A percentile compares a stretch with the other conserved stretches of the same genome.
Evolutionary conservation across 2,113 vertebrate genomes (phyloP).

Genomic region (Micronycteris hirsuta): DNA sequence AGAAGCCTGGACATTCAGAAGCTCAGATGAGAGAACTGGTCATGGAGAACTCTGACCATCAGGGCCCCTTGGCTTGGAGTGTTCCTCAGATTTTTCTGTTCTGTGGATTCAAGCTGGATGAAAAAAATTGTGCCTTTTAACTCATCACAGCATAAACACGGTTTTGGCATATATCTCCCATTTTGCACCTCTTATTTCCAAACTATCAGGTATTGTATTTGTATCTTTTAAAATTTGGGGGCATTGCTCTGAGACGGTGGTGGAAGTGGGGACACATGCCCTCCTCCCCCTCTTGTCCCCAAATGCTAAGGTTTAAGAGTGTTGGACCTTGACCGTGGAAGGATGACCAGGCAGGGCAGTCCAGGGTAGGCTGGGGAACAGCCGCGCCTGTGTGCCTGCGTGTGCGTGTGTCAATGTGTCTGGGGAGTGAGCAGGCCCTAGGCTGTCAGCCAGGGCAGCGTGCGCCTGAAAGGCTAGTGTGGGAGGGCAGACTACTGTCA

Average conservation of each 20-base stretch:
- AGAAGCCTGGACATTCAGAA: neutral
- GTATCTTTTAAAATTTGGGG: neutral
- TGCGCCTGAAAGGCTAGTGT: neutral
- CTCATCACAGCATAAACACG: too few species aligned
- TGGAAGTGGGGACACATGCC: neutral
- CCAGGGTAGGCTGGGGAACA: neutral
- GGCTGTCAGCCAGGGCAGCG: neutral
- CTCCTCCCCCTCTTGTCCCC: neutral
- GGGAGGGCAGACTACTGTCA: neutral
- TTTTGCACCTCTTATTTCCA: neutral
- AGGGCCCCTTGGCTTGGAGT: neutral
- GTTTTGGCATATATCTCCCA: neutral
- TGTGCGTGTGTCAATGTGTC: neutral
- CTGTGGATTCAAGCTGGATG: neutral
- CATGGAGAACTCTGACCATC: neutral
- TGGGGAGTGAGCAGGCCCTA: too few species aligned
- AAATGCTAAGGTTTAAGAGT: neutral
- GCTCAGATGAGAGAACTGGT: neutral
- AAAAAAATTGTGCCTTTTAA: neutral
- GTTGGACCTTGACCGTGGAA: neutral
- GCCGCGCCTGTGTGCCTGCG: accelerated
- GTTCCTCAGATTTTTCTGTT: neutral
- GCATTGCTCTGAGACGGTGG: neutral
- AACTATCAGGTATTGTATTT: neutral
- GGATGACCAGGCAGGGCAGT: neutral